Evolutionary conservation across 1,140 invertebrate species (phyloP).

Genomic region (Chelonus insularis): DNA sequence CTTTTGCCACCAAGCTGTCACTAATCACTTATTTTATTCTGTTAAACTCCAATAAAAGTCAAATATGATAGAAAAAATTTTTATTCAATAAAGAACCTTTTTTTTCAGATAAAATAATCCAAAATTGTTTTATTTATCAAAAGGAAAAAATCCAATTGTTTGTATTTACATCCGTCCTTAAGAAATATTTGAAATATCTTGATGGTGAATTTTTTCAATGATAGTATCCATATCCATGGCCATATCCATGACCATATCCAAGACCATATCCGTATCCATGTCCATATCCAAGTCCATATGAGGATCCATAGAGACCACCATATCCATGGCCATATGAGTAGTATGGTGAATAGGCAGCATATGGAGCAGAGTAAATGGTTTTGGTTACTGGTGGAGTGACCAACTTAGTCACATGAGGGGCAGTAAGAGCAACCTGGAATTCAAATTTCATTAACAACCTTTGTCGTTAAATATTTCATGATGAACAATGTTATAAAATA

Average conservation of each 20-base stretch:
- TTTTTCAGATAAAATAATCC: slow-evolving; percentile 6
- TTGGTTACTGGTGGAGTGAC: slow-evolving; percentile 38
- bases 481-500: no score
- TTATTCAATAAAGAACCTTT: neutral
- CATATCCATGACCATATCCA: slow-evolving; percentile 34
- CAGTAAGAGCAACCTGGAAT: slow-evolving; percentile 36
- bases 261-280: slow-evolving; percentile 23
- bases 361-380: slow-evolving; percentile 25
- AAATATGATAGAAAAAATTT: no score
- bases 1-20: no score
- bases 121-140: neutral
- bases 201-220: slow-evolving; percentile 18
- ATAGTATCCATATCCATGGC: slow-evolving; percentile 32
- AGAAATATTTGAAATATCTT: slow-evolving; percentile 3
- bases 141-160: neutral
- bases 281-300: slow-evolving; percentile 23
- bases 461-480: no score
- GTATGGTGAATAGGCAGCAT: slow-evolving; percentile 8
- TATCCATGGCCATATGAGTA: slow-evolving; percentile 15
- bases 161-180: slow-evolving; percentile 24
- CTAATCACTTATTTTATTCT: no score
- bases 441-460: no score
- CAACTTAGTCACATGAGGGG: slow-evolving; percentile 40
- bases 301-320: slow-evolving; percentile 18
- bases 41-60: no score